These are phyloP conservation scores for Pseudochromis fuscus DNA, from an alignment of 2,797 vertebrate species.

Conservation along the genomic window DNA sequence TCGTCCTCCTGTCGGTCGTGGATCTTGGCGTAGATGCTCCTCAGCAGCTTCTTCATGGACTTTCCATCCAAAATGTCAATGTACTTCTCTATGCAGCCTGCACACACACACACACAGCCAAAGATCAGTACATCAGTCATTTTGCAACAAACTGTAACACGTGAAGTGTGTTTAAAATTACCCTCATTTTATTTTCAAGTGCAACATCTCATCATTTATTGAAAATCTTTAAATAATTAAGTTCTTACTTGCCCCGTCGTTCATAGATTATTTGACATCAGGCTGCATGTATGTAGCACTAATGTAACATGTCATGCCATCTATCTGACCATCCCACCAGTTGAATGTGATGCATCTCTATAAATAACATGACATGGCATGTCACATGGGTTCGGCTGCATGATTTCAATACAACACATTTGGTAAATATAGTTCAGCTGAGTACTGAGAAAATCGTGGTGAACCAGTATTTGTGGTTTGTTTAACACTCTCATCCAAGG, in stretches of 20 bases:
- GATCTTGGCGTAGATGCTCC: conserved; percentile 75
- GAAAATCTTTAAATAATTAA: background rate
- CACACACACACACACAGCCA: conserved; percentile 43
- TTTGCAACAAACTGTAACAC: background rate
- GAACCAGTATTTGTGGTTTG: conserved; percentile 3
- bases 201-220: background rate
- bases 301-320: conserved; percentile 30
- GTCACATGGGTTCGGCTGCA: conserved; percentile 36
- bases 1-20: conserved; percentile 78
- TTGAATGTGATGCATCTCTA: conserved; percentile 47
- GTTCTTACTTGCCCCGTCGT: background rate
- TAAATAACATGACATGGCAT: conserved; percentile 42
- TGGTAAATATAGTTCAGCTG: conserved; percentile 30
- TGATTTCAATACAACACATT: conserved; percentile 26
- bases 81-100: conserved; percentile 82
- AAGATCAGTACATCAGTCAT: background rate
- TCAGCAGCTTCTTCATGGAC: conserved; percentile 75
- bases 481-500: background rate
- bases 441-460: background rate
- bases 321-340: conserved; percentile 22
- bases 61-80: conserved; percentile 78
- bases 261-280: conserved; percentile 27
- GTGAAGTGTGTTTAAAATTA: background rate
- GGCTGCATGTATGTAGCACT: conserved; percentile 35
- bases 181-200: too few relatives aligned